phyloP scores from a whole-genome alignment of 2,113 vertebrate species.

The Amazona vittata region DNA sequence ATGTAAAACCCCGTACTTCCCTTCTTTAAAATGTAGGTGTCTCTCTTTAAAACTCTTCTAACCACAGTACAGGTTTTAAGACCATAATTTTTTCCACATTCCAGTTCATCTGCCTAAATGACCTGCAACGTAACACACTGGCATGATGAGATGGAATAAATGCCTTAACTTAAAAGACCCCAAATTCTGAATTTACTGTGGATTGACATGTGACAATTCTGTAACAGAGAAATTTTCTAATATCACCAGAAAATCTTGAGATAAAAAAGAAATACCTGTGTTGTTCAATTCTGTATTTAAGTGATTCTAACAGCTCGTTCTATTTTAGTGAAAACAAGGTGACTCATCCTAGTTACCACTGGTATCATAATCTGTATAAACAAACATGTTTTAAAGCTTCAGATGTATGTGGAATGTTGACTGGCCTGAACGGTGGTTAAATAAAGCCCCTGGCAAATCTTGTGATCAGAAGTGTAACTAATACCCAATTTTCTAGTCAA shows the following conservation, averaged over 20 bases:
- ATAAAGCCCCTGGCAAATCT: constrained; percentile 49
- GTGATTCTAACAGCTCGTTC: constrained; percentile 18
- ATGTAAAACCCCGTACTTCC: neutral
- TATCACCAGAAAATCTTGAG: neutral
- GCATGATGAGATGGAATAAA: neutral
- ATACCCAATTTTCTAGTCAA: constrained; percentile 62
- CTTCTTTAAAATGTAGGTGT: neutral
- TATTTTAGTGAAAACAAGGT: constrained; percentile 27
- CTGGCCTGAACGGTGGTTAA: constrained; percentile 56
- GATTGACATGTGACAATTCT: neutral
- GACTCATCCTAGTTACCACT: constrained; percentile 32
- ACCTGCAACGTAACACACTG: neutral
- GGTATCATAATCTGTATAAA: constrained; percentile 58
- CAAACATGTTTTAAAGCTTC: constrained; percentile 58
- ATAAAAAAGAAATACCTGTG: neutral
- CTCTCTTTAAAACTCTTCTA: neutral
- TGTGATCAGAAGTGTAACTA: constrained; percentile 64
- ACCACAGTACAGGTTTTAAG: neutral
- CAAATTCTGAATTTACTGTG: neutral
- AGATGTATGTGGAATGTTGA: constrained; percentile 51
- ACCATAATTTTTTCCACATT: neutral
- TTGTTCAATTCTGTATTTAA: neutral
- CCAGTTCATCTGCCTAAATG: neutral
- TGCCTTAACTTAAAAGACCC: neutral
- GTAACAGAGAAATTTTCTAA: neutral